Conservation (phyloP, 2,113 vertebrate genomes). For the Syngnathus scovelli region DNA sequence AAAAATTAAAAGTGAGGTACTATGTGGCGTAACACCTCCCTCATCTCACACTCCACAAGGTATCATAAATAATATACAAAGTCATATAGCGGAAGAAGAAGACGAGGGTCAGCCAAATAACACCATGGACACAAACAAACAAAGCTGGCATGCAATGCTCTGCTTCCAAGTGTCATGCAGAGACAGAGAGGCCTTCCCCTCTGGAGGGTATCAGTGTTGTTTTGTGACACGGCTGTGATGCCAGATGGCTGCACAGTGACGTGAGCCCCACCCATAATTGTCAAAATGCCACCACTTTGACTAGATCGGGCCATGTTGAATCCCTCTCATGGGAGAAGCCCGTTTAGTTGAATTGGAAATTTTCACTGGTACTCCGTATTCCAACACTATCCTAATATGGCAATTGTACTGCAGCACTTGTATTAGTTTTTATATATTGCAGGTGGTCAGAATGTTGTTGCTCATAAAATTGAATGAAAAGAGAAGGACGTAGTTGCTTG, state of each 20-base stretch:
- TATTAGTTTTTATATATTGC: not conserved
- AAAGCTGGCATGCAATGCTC: conserved; percentile 41
- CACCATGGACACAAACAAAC: conserved; percentile 23
- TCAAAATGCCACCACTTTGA: conserved; percentile 48
- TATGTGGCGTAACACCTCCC: not conserved
- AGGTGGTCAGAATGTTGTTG: not conserved
- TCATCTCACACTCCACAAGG: not conserved
- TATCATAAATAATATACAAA: not conserved
- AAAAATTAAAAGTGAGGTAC: not conserved
- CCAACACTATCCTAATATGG: conserved; percentile 55
- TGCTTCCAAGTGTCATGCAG: conserved; percentile 42
- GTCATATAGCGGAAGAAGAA: conserved; percentile 24
- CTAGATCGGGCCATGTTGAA: conserved; percentile 39
- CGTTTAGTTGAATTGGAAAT: conserved; percentile 61
- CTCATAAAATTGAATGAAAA: not conserved
- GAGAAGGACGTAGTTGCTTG: not conserved
- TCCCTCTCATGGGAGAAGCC: conserved; percentile 45
- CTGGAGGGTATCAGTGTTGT: conserved; percentile 52
- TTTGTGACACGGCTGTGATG: conserved; percentile 34
- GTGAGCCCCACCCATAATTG: conserved; percentile 51
- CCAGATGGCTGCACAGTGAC: conserved; percentile 54
- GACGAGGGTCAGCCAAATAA: conserved; percentile 20
- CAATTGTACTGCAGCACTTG: conserved; percentile 34
- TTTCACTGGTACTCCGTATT: conserved; percentile 54
- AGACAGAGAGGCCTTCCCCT: conserved; percentile 37